A percentile compares a stretch with the other conserved stretches of the same genome.
phyloP scores from a whole-genome alignment of 2,113 vertebrate genomes.

The Sinocyclocheilus grahami region DNA sequence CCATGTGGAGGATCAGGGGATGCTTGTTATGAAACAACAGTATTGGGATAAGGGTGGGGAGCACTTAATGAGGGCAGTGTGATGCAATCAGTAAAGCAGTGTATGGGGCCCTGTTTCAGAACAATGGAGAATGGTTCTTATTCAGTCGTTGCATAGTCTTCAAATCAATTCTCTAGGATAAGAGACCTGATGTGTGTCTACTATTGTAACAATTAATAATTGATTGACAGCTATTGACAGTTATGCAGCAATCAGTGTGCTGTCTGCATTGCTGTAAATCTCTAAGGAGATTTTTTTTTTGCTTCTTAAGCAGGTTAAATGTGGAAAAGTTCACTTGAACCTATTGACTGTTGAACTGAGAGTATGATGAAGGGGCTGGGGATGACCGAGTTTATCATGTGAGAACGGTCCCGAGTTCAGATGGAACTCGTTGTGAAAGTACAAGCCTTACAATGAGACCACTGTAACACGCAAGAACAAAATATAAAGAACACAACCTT shows the following conservation, averaged over 20 bases:
- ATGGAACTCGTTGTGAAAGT: neutral
- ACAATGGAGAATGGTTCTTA: constrained; percentile 54
- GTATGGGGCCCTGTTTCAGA: constrained; percentile 53
- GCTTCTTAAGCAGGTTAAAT: constrained; percentile 5
- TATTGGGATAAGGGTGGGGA: constrained; percentile 38
- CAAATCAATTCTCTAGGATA: constrained; percentile 48
- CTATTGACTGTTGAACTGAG: neutral
- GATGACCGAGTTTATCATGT: constrained; percentile 38
- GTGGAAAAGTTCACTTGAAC: neutral
- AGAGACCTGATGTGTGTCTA: constrained; percentile 45
- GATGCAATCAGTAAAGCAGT: constrained; percentile 58
- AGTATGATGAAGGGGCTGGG: neutral
- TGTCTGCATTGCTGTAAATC: neutral
- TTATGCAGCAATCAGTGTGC: neutral
- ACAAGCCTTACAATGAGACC: constrained; percentile 26
- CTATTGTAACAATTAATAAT: constrained; percentile 26
- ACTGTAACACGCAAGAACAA: constrained; percentile 27
- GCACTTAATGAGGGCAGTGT: constrained; percentile 53
- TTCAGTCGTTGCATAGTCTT: constrained; percentile 51
- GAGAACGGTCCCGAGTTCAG: constrained; percentile 39
- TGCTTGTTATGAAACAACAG: constrained; percentile 44
- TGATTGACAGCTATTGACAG: constrained; percentile 2
- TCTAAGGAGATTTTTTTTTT: neutral
- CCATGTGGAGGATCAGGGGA: constrained; percentile 1
- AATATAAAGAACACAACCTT: neutral